These are phyloP conservation scores for Meteorus sp. DNA, from an alignment of 1,140 invertebrate genomes.

Conservation along the genomic window DNA sequence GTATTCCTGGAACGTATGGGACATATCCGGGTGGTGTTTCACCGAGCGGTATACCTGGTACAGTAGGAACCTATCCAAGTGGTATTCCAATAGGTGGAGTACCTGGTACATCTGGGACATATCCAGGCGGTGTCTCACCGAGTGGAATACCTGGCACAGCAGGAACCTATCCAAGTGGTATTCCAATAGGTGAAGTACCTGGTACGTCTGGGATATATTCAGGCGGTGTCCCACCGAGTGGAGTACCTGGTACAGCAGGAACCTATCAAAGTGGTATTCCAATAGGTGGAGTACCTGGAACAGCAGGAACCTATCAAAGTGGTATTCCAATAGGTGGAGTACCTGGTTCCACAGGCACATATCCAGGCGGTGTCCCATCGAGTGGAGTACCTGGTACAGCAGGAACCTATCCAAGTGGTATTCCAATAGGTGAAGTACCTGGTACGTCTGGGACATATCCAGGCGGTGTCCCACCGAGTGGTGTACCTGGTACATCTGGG, in stretches of 20 bases:
- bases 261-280: slow-evolving; percentile 18
- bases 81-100: background rate
- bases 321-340: slow-evolving; percentile 24
- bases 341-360: background rate
- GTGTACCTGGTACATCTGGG: background rate
- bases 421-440: slow-evolving; percentile 13
- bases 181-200: slow-evolving; percentile 19
- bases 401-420: slow-evolving; percentile 20
- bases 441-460: slow-evolving; percentile 20
- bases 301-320: slow-evolving; percentile 20
- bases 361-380: slow-evolving; percentile 4
- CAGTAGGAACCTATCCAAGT: slow-evolving; percentile 12
- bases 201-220: slow-evolving; percentile 12
- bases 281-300: slow-evolving; percentile 5
- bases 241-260: slow-evolving; percentile 10
- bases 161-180: slow-evolving; percentile 24
- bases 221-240: background rate
- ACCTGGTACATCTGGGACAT: slow-evolving; percentile 13
- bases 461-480: slow-evolving; percentile 25
- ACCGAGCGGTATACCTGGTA: slow-evolving; percentile 19
- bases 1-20: background rate
- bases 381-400: slow-evolving; percentile 11
- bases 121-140: slow-evolving; percentile 17
- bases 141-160: slow-evolving; percentile 5
- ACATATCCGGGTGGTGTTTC: slow-evolving; percentile 24